Percentiles rank a stretch among this genome's conserved stretches.
phyloP scores from a whole-genome alignment of 2,797 vertebrate species.

The Melanotaenia trifasciata region DNA sequence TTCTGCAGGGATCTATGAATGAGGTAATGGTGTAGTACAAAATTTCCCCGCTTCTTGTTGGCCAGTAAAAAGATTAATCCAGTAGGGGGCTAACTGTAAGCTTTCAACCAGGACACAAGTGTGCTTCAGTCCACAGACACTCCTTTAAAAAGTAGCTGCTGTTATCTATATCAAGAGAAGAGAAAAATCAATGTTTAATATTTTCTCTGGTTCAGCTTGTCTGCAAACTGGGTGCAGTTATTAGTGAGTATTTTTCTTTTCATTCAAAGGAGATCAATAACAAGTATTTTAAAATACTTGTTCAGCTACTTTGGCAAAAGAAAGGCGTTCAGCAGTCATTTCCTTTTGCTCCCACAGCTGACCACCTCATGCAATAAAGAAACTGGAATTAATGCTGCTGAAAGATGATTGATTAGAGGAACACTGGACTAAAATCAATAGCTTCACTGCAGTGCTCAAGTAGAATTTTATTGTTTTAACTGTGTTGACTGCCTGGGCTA shows the following conservation, averaged over 20 bases:
- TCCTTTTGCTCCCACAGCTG: constrained; percentile 31
- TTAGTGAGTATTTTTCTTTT: constrained; percentile 35
- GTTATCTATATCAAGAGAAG: constrained; percentile 37
- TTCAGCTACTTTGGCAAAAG: constrained; percentile 22
- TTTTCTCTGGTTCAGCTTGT: constrained; percentile 42
- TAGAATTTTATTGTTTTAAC: constrained; percentile 65
- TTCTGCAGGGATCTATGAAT: constrained; percentile 44
- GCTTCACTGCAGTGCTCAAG: constrained; percentile 40
- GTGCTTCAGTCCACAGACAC: constrained; percentile 5
- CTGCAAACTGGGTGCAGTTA: constrained; percentile 39
- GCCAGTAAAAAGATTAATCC: constrained; percentile 5
- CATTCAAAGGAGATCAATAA: constrained; percentile 50
- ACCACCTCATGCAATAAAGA: constrained; percentile 19
- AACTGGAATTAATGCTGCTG: constrained; percentile 51
- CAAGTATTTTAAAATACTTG: constrained; percentile 35
- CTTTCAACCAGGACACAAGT: constrained; percentile 29
- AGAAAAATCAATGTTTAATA: constrained; percentile 67
- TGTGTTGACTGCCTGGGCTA: constrained; percentile 30
- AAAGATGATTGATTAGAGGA: constrained; percentile 62
- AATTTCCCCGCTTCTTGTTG: constrained; percentile 14
- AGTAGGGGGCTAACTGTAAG: background rate
- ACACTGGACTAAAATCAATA: constrained; percentile 69
- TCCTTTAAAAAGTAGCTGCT: constrained; percentile 13
- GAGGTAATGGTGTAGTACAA: constrained; percentile 24
- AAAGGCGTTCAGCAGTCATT: constrained; percentile 18